Base-by-base conservation (phyloP, 2,888 invertebrate genomes). In the Tetanocera ferruginea region DNA sequence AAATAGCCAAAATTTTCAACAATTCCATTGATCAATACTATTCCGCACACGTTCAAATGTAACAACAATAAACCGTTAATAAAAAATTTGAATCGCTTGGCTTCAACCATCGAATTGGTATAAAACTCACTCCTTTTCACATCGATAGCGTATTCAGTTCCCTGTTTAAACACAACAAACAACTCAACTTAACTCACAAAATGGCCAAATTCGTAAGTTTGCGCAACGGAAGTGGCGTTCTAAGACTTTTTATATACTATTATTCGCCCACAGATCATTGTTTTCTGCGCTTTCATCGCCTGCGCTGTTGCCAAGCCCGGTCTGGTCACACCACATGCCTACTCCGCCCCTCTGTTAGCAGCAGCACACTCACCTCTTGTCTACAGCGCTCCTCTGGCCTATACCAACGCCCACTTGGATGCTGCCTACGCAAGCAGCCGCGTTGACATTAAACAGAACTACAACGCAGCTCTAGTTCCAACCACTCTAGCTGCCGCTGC, bases 241-340 rank as follows among this genome's bases (percentile, higher is more conserved):
- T n/a, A 0, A 23, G 31, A 51, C 23, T 64, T 64, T 5, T 69
- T 1, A 5, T n/a, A 25, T 37, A 9, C 5, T 60, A 31, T 52
- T 51, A 14, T 19, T 25, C 64, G 37, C 5, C 49, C 51, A 28
- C 55, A 80, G 81, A 73, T 78, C 28, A 64, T 80, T 73, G 82
- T 79, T 5, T 43, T 82, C 34, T 81, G 79, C 51, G 79, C 81
- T 37, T 57, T 81, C 28, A 72, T 82, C 43, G 82, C 79, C 23
- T 80, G 80, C 70, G 80, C 64, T 73, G 79, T 77, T 76, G 82
- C 80, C 52, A 81, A 79, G 23, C 82, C 82, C 5, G 75, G 76
- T 57, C 49, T 77, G 25, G 49, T 72, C 19, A 75, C 79, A 19
- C 69, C 69, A 9, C 25, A 49, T 25, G 69, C 69, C 14, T 69